Evolutionary conservation across 2,797 vertebrate species (phyloP), one percentile per base, ranked within the genome.

Genomic region (Mormyrus hasselquistii): DNA sequence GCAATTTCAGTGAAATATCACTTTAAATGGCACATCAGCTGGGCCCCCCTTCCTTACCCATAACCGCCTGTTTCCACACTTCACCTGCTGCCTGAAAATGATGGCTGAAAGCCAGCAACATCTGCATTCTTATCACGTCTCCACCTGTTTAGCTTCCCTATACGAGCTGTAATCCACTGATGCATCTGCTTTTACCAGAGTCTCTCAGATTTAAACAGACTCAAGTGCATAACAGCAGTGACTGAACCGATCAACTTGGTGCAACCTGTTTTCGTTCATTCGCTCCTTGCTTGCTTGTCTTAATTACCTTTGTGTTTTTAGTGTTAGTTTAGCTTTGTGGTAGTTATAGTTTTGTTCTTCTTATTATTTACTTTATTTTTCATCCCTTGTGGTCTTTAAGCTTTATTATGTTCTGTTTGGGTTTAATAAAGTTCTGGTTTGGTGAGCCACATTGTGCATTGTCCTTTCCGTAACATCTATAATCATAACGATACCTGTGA

Each of bases 61-160:
- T 73, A 73, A 73, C 34, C 69, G 38, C 69, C 69, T 41, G 69
- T 73, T 38, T 73, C 69, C 69, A 38, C 69, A 73, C 1, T 34
- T 73, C 69, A 73, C 69, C 69, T 73, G 5, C 69, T 73, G 69
- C 69, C 34, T 38, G 69, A 73, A 73, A 73, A 73, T 34, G 29
- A 38, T 73, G 69, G 29, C 69, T 73, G 14, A 73, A 73, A 16
- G 69, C 69, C 69, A 73, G 69, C 69, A 73, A 73, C 69, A 73
- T 73, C 69, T 73, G 69, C 69, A 73, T 73, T 73, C 69, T 73
- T 73, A 73, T 73, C 69, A 73, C 69, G 69, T 38, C 29, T 34
- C 69, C 14, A 38, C 69, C 69, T 38, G 69, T 73, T 38, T 73
- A 73, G 69, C 69, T 73, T 16, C 16, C 69, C 69, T 73, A 38